Evolutionary conservation across 2,888 invertebrate genomes (phyloP).

Genomic region (Acleris literana): DNA sequence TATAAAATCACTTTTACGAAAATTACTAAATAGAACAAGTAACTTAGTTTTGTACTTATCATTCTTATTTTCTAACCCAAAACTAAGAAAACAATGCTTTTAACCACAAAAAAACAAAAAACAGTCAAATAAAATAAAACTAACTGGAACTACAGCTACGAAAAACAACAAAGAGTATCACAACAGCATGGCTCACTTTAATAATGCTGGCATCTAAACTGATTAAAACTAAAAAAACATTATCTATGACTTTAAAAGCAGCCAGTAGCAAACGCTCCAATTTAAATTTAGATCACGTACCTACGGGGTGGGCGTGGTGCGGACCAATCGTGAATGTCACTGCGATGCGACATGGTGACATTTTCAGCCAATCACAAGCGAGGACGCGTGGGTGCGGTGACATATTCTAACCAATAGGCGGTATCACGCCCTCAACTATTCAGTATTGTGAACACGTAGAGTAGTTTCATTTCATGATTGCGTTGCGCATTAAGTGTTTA

Average conservation of each 20-base stretch:
- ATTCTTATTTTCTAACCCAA: too few species aligned
- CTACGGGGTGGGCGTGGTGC: slow-evolving; percentile 62
- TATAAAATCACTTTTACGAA: too few species aligned
- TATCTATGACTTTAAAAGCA: slow-evolving; percentile 25
- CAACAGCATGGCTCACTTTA: not conserved
- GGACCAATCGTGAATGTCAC: slow-evolving; percentile 73
- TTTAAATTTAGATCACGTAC: slow-evolving; percentile 48
- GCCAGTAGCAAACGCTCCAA: slow-evolving; percentile 39
- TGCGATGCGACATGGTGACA: slow-evolving; percentile 76
- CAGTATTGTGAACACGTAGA: slow-evolving; percentile 20
- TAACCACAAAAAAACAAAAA: too few species aligned
- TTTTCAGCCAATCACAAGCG: slow-evolving; percentile 66
- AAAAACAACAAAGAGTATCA: too few species aligned
- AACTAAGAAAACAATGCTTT: too few species aligned
- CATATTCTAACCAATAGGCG: slow-evolving; percentile 67
- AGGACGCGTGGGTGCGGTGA: slow-evolving; percentile 63
- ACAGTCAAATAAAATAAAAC: too few species aligned
- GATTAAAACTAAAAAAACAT: slow-evolving; percentile 20
- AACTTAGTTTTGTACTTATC: too few species aligned
- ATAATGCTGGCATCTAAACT: slow-evolving; percentile 5
- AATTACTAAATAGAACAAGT: too few species aligned
- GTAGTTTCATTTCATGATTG: slow-evolving; percentile 27
- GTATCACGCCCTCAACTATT: slow-evolving; percentile 58
- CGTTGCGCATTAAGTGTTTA: slow-evolving; percentile 14
- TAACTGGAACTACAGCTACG: too few species aligned